Conservation (phyloP, 2,113 vertebrate genomes). For the Tamias sibiricus region DNA sequence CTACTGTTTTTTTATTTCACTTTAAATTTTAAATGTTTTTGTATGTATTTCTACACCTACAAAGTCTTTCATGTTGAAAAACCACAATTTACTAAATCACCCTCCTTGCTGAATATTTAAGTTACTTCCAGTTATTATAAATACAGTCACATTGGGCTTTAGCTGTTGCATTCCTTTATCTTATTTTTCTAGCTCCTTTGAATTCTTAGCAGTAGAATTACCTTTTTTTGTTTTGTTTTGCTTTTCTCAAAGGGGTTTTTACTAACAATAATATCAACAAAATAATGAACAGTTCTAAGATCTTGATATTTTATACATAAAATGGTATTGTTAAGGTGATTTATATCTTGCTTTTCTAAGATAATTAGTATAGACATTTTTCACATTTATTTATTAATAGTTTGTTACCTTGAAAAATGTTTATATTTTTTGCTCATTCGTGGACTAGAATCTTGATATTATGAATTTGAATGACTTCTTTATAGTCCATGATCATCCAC, state of each 20-base stretch:
- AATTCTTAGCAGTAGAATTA: neutral
- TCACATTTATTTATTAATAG: neutral
- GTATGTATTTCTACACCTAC: neutral
- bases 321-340: neutral
- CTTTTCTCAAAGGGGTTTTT: neutral
- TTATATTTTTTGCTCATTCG: conserved; percentile 13
- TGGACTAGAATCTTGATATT: neutral
- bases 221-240: neutral
- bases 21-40: neutral
- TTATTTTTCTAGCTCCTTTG: neutral
- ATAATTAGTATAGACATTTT: neutral
- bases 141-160: neutral
- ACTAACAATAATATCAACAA: conserved; percentile 20
- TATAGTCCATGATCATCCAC: neutral
- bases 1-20: neutral
- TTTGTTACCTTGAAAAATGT: conserved; percentile 4
- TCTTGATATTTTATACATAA: conserved; percentile 21
- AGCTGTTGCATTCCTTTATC: neutral
- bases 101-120: neutral
- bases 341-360: neutral
- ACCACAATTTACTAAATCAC: neutral
- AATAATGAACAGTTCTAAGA: neutral
- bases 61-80: neutral
- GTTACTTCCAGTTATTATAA: neutral
- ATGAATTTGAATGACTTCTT: neutral